Percentiles rank a stretch among this genome's conserved stretches.
phyloP scores from a whole-genome alignment of 2,888 invertebrate genomes.

The Microplitis deprimator region DNA sequence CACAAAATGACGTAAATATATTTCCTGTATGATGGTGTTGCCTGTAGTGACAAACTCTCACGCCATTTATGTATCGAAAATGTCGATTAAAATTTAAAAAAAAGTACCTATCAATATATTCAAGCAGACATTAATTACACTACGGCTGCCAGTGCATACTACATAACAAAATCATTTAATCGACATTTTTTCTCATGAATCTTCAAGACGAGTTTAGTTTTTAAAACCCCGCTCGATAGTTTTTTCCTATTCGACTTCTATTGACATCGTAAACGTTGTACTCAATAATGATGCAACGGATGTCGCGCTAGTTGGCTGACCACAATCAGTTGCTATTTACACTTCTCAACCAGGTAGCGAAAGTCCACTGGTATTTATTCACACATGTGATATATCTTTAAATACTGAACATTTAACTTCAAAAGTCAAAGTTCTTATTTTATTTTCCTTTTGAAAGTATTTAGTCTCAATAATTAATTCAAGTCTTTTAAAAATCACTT shows the following conservation, averaged over 20 bases:
- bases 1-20: conserved; percentile 5
- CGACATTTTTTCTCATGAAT: not conserved
- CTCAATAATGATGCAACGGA: conserved; percentile 41
- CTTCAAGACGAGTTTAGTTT: too few species aligned
- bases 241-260: not conserved
- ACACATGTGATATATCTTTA: not conserved
- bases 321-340: conserved; percentile 47
- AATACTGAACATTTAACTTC: not conserved
- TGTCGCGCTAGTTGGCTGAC: conserved; percentile 46
- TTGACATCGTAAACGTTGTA: conserved; percentile 14
- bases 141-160: not conserved
- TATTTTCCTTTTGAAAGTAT: not conserved
- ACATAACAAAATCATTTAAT: not conserved
- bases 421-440: not conserved
- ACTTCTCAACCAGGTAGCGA: conserved; percentile 35
- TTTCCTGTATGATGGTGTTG: conserved; percentile 23
- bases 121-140: conserved; percentile 5
- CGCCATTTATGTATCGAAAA: conserved; percentile 16
- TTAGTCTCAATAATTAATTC: not conserved
- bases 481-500: too few species aligned
- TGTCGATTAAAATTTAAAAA: not conserved
- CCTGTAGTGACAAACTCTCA: conserved; percentile 30
- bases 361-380: conserved; percentile 30
- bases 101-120: conserved; percentile 1
- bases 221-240: too few species aligned